A percentile compares a stretch with the other conserved stretches of the same genome.
Evolutionary conservation across 2,888 invertebrate species (phyloP).

Genomic region (Ecdyonurus torrentis): DNA sequence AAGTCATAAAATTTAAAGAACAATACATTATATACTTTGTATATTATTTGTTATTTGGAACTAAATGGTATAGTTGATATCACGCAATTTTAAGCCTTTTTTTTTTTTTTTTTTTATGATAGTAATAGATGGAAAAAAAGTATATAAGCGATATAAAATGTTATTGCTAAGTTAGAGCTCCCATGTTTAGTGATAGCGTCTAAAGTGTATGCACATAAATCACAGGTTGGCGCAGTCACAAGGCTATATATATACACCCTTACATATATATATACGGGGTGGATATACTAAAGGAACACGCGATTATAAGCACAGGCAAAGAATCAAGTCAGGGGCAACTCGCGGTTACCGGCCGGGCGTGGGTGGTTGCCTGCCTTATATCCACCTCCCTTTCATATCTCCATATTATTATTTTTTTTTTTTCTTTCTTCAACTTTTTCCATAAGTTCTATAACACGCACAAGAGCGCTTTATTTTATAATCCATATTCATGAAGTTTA

Average conservation of each 20-base stretch:
- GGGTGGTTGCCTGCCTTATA: background rate
- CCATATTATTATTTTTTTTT: too few relatives aligned
- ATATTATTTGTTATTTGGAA: constrained; percentile 3
- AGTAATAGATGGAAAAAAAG: background rate
- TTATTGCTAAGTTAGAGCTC: background rate
- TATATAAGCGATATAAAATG: background rate
- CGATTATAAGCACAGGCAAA: background rate
- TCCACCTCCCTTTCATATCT: constrained; percentile 13
- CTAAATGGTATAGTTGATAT: background rate
- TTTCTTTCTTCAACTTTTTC: background rate
- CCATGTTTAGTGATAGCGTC: background rate
- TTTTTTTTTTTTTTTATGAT: background rate
- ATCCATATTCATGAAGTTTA: background rate
- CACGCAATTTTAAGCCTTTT: background rate
- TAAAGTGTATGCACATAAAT: background rate
- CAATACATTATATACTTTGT: constrained; percentile 6
- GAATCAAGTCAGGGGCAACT: background rate
- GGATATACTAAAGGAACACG: background rate
- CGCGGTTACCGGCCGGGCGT: background rate
- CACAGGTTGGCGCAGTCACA: background rate
- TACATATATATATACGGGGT: background rate
- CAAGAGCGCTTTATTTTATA: background rate
- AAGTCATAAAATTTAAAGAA: constrained; percentile 4
- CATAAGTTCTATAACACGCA: background rate
- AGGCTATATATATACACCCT: too few relatives aligned